These are phyloP conservation scores for Tachina lurida DNA, from an alignment of 2,888 invertebrate species.

Conservation along the genomic window DNA sequence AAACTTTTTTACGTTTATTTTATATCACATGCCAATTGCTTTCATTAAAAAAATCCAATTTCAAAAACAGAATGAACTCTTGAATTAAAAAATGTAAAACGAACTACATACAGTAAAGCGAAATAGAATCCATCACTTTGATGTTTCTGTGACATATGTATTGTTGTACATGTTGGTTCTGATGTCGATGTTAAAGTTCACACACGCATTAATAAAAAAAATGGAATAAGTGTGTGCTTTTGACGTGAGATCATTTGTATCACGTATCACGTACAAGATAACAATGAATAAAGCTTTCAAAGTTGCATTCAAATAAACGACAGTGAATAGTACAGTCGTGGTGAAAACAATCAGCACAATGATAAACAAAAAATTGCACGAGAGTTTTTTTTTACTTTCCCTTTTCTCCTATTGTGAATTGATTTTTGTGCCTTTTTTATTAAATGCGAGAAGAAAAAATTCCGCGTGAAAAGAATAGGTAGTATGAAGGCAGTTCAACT, in stretches of 20 bases:
- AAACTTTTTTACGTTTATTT: not conserved
- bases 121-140: slow-evolving; percentile 38
- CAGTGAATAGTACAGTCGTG: not conserved
- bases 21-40: not conserved
- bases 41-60: not conserved
- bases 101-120: not conserved
- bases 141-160: slow-evolving; percentile 49
- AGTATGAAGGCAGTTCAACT: no score
- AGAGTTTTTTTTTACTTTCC: no score
- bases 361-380: no score
- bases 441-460: no score
- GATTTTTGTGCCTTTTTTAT: no score
- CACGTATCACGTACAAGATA: slow-evolving; percentile 24
- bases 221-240: not conserved
- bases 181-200: slow-evolving; percentile 9
- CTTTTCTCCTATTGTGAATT: no score
- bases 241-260: slow-evolving; percentile 52
- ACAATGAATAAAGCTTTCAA: slow-evolving; percentile 5
- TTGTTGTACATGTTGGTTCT: slow-evolving; percentile 24
- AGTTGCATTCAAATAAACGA: not conserved
- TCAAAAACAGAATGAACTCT: slow-evolving; percentile 5
- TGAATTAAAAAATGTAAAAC: slow-evolving; percentile 2
- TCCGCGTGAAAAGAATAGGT: no score
- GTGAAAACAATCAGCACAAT: not conserved
- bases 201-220: slow-evolving; percentile 24